Base-by-base conservation (phyloP, 2,888 invertebrate species). In the Drosophila emarginata region DNA sequence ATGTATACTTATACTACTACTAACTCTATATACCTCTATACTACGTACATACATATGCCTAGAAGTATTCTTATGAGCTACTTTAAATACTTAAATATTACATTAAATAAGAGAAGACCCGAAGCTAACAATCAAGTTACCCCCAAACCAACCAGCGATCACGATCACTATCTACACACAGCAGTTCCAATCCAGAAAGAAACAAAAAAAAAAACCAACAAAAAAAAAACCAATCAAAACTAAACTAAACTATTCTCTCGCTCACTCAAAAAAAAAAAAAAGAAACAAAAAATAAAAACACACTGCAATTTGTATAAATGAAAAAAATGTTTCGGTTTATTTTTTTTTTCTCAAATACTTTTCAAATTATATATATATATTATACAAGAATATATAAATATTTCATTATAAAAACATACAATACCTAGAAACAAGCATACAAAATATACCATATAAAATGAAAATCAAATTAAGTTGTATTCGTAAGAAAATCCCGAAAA, bases 181-280 rank as follows among this genome's bases (percentile, higher is more conserved):
- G 12, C 32, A 32, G 32, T 32, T 21, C 18, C 11, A 45, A 21
- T 21, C 6, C 45, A 45, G 21, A 32, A 32, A 32, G 21, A 45
- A 18, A 45, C 18, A 18, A 45, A 45, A 0, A 2, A 12, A 37
- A 2, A 2, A 15, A 45, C 1, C 45, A 32, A 40, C n/a, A 39
- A 23, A 23, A 23, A 23, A 23, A 23, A 23, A 32, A 32, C 9
- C 32, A 32, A 32, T 9, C 7, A 21, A 45, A 18, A 45, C 18
- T 18, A 45, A 45, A 45, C 11, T 11, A 45, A 12, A 45, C 21
- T 45, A 21, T 18, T 45, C 45, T 45, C 11, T 45, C 12, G 11
- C 18, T 12, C 4, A 69, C 68, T 52, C 65, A 52, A 11, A 64
- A 45, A 14, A 1, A 45, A 18, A n/a, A 15, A 45, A 45, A 26